A percentile compares a stretch with the other conserved stretches of the same genome.
Evolutionary conservation across 2,797 vertebrate genomes (phyloP).

Genomic region (Melanotaenia maccullochi): DNA sequence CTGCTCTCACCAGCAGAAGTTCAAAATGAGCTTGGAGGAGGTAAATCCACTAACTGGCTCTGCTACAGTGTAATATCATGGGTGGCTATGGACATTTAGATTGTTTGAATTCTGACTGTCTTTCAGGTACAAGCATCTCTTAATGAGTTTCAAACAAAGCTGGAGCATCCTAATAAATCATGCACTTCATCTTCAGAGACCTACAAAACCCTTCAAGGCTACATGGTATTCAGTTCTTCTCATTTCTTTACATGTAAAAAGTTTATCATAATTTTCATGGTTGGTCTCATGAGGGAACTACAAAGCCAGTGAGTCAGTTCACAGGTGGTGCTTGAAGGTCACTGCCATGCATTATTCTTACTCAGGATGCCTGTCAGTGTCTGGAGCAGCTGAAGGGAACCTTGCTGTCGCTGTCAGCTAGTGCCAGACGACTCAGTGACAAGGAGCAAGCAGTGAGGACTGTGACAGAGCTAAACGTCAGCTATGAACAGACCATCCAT

Average conservation of each 20-base stretch:
- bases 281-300: not conserved
- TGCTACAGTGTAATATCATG: not conserved
- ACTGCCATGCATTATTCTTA: constrained; percentile 24
- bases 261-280: not conserved
- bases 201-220: constrained; percentile 88
- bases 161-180: constrained; percentile 83
- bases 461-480: constrained; percentile 79
- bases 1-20: constrained; percentile 87
- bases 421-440: constrained; percentile 84
- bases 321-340: not conserved
- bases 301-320: constrained; percentile 6
- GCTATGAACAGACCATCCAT: constrained; percentile 76
- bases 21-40: constrained; percentile 87
- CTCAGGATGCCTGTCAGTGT: constrained; percentile 89
- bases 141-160: constrained; percentile 81
- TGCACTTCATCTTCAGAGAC: constrained; percentile 91
- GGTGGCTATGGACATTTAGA: not conserved
- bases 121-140: constrained; percentile 85
- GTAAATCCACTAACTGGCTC: constrained; percentile 64
- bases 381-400: constrained; percentile 86
- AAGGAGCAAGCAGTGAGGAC: constrained; percentile 81
- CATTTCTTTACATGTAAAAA: not conserved
- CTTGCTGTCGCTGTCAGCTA: constrained; percentile 82
- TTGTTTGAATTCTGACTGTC: constrained; percentile 15
- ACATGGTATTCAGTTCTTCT: constrained; percentile 81